Conservation (phyloP, 2,888 invertebrate genomes). For the Mimachlamys varia region DNA sequence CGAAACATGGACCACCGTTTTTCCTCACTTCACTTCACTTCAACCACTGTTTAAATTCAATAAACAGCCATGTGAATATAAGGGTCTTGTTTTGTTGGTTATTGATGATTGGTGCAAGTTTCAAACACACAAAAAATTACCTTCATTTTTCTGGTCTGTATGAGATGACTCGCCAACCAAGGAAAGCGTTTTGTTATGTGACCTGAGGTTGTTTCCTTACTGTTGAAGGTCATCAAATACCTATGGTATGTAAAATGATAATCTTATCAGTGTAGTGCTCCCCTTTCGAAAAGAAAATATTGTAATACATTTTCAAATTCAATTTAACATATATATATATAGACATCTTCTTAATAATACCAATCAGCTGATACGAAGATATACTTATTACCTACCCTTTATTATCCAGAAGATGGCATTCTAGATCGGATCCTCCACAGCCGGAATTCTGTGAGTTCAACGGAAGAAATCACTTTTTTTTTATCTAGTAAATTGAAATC, state of each 20-base stretch:
- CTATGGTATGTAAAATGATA: neutral
- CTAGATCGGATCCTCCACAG: neutral
- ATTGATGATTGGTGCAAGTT: too few species aligned
- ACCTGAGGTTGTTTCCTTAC: neutral
- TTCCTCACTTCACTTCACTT: too few species aligned
- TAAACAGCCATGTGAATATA: too few species aligned
- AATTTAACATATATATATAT: neutral
- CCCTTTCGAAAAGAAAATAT: too few species aligned
- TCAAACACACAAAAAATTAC: neutral
- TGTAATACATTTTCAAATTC: neutral
- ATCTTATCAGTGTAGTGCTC: too few species aligned
- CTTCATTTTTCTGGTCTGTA: conserved; percentile 23
- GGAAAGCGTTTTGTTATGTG: conserved; percentile 40
- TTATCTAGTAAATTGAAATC: too few species aligned
- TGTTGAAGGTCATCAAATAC: conserved; percentile 34
- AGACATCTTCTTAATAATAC: neutral
- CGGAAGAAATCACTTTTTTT: too few species aligned
- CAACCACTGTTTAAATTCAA: too few species aligned
- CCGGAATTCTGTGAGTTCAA: neutral
- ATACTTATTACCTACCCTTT: conserved; percentile 9
- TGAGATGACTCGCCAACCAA: conserved; percentile 40
- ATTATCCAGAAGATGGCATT: conserved; percentile 40
- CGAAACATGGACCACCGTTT: too few species aligned
- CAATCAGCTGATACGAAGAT: neutral
- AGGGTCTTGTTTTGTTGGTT: too few species aligned